Evolutionary conservation across 2,888 invertebrate genomes (phyloP).

Genomic region (Entomobrya proxima): DNA sequence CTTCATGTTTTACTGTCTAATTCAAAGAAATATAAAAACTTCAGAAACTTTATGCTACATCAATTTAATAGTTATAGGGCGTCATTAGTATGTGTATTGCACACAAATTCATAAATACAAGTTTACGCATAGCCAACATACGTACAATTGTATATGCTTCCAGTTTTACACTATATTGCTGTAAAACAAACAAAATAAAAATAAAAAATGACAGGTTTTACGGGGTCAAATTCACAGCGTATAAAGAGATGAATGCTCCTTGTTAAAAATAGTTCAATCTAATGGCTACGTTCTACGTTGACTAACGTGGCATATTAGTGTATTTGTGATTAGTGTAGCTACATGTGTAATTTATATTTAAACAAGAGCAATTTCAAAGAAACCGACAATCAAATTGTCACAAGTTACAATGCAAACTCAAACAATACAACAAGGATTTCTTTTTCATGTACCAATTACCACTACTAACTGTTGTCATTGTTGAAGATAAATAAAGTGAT

Average conservation of each 20-base stretch:
- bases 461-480: background rate
- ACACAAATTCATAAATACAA: too few species aligned
- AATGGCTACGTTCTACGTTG: too few species aligned
- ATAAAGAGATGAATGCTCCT: too few species aligned
- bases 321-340: conserved; percentile 44
- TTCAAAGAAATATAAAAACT: too few species aligned
- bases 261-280: too few species aligned
- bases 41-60: background rate
- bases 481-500: background rate
- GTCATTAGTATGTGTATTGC: background rate
- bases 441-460: conserved; percentile 7
- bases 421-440: conserved; percentile 27
- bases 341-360: conserved; percentile 55
- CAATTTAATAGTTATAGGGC: background rate
- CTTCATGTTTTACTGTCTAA: too few species aligned
- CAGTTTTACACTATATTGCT: too few species aligned
- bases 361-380: conserved; percentile 10
- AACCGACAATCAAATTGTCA: conserved; percentile 46
- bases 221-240: too few species aligned
- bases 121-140: too few species aligned
- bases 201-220: too few species aligned
- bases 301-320: background rate
- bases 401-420: conserved; percentile 42
- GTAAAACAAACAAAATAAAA: too few species aligned
- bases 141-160: too few species aligned